Conservation (phyloP, 2,113 vertebrate genomes). For the Suncus etruscus region DNA sequence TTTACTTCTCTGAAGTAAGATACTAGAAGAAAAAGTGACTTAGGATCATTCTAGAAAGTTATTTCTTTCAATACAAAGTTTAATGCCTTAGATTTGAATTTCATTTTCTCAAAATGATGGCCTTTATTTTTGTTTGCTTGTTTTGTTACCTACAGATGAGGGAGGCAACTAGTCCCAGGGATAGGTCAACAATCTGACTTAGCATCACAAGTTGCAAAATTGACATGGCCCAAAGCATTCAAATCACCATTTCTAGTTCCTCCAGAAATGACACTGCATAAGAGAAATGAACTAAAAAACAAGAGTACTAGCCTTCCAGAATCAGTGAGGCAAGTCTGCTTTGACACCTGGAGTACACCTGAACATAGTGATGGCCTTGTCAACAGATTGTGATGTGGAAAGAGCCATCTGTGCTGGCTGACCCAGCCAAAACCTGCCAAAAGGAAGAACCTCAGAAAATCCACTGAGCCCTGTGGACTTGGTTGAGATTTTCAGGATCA, state of each 20-base stretch:
- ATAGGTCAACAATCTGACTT: not conserved
- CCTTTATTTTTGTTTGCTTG: not conserved
- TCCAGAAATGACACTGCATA: conserved; percentile 15
- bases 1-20: not conserved
- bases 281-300: not conserved
- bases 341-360: conserved; percentile 1
- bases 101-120: not conserved
- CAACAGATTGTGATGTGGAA: not conserved
- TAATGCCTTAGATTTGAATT: conserved; percentile 1
- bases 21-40: not conserved
- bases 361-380: not conserved
- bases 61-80: not conserved
- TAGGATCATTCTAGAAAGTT: not conserved
- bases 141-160: not conserved
- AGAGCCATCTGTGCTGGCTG: not conserved
- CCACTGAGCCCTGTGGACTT: fast-evolving
- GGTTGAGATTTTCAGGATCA: not conserved
- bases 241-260: not conserved
- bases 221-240: not conserved
- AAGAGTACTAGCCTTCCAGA: not conserved
- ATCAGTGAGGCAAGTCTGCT: not conserved
- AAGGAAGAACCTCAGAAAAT: too few species aligned
- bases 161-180: not conserved
- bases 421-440: fast-evolving
- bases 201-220: not conserved